Conservation (phyloP, 2,888 invertebrate genomes). For the Apantesis nais region DNA sequence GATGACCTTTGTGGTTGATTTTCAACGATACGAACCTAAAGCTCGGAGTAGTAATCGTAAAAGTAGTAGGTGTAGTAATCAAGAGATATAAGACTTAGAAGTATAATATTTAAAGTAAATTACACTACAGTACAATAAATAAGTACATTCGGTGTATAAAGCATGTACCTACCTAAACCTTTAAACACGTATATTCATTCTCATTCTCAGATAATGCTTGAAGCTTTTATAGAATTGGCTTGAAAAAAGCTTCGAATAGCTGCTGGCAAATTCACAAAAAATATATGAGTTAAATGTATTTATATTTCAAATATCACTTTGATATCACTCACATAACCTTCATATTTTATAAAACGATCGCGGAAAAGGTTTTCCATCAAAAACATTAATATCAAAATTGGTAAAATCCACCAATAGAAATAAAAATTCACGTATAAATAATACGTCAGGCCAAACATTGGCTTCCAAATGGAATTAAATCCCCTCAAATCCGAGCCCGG, state of each 20-base stretch:
- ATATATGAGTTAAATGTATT: background rate
- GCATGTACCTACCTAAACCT: background rate
- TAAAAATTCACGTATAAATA: constrained; percentile 34
- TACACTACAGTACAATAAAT: no score
- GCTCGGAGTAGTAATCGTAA: no score
- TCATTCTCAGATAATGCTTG: background rate
- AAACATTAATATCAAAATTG: constrained; percentile 24
- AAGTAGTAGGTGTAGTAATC: no score
- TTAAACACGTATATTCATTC: background rate
- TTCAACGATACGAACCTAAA: background rate
- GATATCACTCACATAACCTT: background rate
- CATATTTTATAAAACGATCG: constrained; percentile 1
- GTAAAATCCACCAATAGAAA: constrained; percentile 26
- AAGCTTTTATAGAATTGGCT: background rate
- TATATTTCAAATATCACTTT: constrained; percentile 7
- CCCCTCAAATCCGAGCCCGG: constrained; percentile 45
- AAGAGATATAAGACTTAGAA: background rate
- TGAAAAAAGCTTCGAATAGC: background rate
- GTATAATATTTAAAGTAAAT: no score
- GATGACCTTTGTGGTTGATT: background rate
- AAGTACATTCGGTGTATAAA: background rate
- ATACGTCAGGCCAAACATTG: constrained; percentile 38
- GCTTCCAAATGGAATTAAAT: constrained; percentile 47
- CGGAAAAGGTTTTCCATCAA: constrained; percentile 6
- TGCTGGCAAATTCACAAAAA: background rate